Percentiles rank a stretch among this genome's conserved stretches.
Conservation (phyloP, 2,113 vertebrate genomes). For the Nanger granti region DNA sequence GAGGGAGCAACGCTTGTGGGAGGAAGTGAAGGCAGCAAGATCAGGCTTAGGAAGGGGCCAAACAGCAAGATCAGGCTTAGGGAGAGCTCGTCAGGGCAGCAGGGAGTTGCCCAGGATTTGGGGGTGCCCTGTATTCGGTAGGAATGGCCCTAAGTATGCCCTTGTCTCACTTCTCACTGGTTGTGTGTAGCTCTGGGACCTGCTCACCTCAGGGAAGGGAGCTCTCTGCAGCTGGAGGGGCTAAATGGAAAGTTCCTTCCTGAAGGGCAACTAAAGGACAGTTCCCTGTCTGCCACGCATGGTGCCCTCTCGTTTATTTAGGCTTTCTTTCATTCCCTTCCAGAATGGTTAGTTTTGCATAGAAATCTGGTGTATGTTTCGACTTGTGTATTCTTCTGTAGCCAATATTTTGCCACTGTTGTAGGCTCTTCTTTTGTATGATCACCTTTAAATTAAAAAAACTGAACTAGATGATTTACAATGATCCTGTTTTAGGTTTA, state of each 20-base stretch:
- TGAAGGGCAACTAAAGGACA: neutral
- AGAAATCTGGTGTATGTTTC: neutral
- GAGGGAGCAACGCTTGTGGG: neutral
- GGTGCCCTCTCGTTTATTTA: neutral
- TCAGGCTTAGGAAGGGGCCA: neutral
- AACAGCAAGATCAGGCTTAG: rapidly evolving
- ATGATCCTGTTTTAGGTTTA: neutral
- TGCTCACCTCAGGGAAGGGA: neutral
- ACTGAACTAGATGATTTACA: neutral
- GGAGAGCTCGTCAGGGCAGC: neutral
- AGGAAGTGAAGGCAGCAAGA: neutral
- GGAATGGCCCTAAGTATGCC: too few species aligned
- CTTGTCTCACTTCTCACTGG: neutral
- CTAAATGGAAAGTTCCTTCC: neutral
- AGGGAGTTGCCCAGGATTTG: neutral
- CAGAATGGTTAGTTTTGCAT: neutral
- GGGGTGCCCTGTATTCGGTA: neutral
- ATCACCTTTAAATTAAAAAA: neutral
- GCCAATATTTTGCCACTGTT: neutral
- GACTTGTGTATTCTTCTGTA: neutral
- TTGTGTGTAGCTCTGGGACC: neutral
- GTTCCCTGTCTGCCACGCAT: too few species aligned
- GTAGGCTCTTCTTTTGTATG: neutral
- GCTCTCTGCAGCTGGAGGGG: neutral
- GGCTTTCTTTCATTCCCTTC: neutral